Evolutionary conservation across 2,888 invertebrate genomes (phyloP).

Genomic region (Thera obeliscata): DNA sequence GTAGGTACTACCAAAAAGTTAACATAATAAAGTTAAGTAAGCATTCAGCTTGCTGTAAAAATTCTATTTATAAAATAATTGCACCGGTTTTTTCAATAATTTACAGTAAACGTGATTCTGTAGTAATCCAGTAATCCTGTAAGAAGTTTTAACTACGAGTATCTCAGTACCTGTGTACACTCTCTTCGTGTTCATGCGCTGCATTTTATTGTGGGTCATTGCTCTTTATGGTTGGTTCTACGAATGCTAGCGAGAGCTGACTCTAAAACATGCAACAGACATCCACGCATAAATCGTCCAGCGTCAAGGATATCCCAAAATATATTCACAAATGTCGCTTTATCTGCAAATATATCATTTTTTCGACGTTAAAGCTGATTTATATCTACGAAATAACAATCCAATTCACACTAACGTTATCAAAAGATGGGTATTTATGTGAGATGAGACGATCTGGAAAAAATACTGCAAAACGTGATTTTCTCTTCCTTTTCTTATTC

Average conservation of each 20-base stretch:
- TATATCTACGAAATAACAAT: conserved; percentile 66
- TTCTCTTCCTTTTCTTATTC: conserved; percentile 15
- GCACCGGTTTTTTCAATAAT: too few species aligned
- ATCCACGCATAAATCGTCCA: conserved; percentile 42
- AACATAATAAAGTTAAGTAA: too few species aligned
- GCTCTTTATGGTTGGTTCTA: neutral
- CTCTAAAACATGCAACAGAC: conserved; percentile 35
- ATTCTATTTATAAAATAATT: too few species aligned
- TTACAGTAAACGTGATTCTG: too few species aligned
- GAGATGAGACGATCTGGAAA: conserved; percentile 28
- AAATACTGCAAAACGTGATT: conserved; percentile 30
- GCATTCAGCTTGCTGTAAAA: too few species aligned
- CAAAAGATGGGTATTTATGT: conserved; percentile 37
- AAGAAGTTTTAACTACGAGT: too few species aligned
- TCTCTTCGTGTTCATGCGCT: neutral
- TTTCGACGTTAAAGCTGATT: conserved; percentile 69
- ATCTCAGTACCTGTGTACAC: too few species aligned
- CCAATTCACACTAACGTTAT: conserved; percentile 55
- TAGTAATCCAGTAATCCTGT: too few species aligned
- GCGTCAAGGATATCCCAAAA: conserved; percentile 61
- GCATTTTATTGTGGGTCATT: neutral
- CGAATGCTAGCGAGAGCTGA: neutral
- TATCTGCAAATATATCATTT: conserved; percentile 72
- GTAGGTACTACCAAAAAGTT: too few species aligned
- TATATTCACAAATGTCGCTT: conserved; percentile 71